Conservation (phyloP, 2,888 invertebrate genomes). For the Hyppa rectilinea region DNA sequence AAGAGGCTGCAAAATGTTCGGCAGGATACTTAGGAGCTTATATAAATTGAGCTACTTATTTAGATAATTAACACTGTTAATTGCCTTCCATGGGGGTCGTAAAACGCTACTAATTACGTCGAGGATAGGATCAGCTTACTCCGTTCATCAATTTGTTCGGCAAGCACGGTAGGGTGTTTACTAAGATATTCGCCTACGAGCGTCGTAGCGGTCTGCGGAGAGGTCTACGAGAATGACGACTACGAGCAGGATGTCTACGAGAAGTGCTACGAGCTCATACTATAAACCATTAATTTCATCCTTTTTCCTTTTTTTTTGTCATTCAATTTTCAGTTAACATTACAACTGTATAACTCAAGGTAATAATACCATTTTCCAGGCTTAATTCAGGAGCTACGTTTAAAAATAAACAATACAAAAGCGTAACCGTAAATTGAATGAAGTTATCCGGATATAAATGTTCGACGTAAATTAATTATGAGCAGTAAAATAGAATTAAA, state of each 20-base stretch:
- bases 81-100: constrained; percentile 28
- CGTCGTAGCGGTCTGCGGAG: constrained; percentile 30
- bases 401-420: neutral
- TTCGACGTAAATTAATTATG: neutral
- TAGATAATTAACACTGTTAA: constrained; percentile 23
- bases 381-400: constrained; percentile 3
- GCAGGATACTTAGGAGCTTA: constrained; percentile 25
- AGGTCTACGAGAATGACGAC: neutral
- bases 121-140: constrained; percentile 27
- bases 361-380: constrained; percentile 1
- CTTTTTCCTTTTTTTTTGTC: neutral
- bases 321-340: constrained; percentile 2
- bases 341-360: constrained; percentile 18
- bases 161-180: neutral
- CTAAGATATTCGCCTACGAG: constrained; percentile 9
- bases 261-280: constrained; percentile 20
- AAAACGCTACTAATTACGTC: constrained; percentile 18
- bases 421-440: constrained; percentile 7
- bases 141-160: constrained; percentile 10
- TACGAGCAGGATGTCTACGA: constrained; percentile 29
- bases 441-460: constrained; percentile 17
- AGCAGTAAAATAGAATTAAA: constrained; percentile 6
- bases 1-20: neutral
- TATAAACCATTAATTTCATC: constrained; percentile 11
- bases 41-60: constrained; percentile 30